Conservation (phyloP, 1,140 invertebrate species). For the Portunus trituberculatus region DNA sequence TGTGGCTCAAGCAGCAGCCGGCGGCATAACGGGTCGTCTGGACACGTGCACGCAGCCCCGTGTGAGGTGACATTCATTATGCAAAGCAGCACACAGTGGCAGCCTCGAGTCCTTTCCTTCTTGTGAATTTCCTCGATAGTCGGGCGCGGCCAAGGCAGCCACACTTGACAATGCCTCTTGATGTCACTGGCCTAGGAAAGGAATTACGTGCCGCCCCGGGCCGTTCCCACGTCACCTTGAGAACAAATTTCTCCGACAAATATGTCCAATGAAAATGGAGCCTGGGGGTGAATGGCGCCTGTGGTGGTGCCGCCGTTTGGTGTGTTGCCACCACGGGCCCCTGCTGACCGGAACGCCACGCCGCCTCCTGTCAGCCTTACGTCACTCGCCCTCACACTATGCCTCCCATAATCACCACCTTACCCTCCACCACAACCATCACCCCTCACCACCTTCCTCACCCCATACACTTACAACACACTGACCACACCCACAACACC, state of each 20-base stretch:
- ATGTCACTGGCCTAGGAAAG: not conserved
- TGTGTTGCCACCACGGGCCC: not conserved
- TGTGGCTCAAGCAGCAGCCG: not conserved
- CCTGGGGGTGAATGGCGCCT: not conserved
- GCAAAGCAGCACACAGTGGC: not conserved
- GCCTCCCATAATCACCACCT: not conserved
- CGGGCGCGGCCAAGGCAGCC: not conserved
- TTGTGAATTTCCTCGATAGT: too few species aligned
- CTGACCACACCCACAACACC: not conserved
- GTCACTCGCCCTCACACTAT: not conserved
- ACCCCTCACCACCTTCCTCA: not conserved
- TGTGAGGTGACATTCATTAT: not conserved
- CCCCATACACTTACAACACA: not conserved
- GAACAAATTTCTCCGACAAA: not conserved
- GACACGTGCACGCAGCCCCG: not conserved
- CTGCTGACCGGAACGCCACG: not conserved
- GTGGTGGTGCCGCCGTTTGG: not conserved
- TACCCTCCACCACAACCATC: not conserved
- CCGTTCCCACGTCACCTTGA: not conserved
- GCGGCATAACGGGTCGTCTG: not conserved
- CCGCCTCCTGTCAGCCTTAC: not conserved
- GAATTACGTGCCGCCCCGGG: not conserved
- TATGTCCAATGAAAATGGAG: not conserved
- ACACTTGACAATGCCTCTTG: not conserved
- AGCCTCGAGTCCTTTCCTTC: too few species aligned